Evolutionary conservation across 2,797 vertebrate species (phyloP), one percentile per base, ranked within the genome.

Genomic region (Paedocypris micromegethes): DNA sequence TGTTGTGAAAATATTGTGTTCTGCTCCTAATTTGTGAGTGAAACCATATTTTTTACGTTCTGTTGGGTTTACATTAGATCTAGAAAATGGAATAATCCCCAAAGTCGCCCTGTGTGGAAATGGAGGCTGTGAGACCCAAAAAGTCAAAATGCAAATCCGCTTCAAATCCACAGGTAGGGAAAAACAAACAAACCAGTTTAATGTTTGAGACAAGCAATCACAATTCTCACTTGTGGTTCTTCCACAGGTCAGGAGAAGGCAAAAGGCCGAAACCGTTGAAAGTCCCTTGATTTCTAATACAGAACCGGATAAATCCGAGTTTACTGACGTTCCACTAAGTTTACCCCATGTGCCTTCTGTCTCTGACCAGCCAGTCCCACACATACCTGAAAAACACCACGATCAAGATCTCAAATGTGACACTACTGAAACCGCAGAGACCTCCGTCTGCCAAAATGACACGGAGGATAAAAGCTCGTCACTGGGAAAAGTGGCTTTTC

Each of bases 51-150:
- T 58, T 42, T 6, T 48, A 9, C 47, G n/a, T 57, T 3, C 59
- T 9, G 40, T 42, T 57, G 51, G 52, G 54, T 44, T 69, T 68
- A 67, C 72, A 75, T 70, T 72, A 70, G 76, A 67, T 41, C 5
- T 67, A 9, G 47, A 57, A 38, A 49, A 56, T 57, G 5, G 42
- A 50, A 42, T 50, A 43, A 59, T 53, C 40, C 5, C 55, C 64
- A 56, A 58, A 64, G 62, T 63, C 68, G 66, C 69, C 64, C 58
- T 45, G 3, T 47, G 48, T 66, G 63, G 80, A 78, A 55, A 92
- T 92, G 90, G 81, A 92, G 82, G 89, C 88, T 67, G 87, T 89
- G 37, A 86, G 86, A 83, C 87, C 86, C 56, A 91, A 86, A 83
- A 91, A 86, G 82, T 82, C 78, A 47, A 91, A 87, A 76, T 3